Conservation (phyloP, 2,113 vertebrate genomes). For the Nasalis larvatus region DNA sequence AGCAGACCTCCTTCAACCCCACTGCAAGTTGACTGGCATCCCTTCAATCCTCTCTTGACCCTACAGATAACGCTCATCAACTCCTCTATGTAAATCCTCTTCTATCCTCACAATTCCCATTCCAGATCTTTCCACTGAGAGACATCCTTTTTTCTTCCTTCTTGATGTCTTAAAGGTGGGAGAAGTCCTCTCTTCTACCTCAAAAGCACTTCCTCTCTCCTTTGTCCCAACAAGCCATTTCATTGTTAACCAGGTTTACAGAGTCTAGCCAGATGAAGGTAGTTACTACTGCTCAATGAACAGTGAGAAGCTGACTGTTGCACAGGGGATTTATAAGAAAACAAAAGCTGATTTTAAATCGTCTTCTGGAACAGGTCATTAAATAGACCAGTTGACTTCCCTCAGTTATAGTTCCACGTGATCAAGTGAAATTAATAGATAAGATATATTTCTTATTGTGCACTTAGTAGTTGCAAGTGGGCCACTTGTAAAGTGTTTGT, state of each 20-base stretch:
- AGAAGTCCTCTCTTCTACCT: not conserved
- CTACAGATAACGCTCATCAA: no score
- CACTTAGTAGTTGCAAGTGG: not conserved
- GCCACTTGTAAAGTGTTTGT: slow-evolving; percentile 1
- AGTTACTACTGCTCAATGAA: not conserved
- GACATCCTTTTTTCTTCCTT: not conserved
- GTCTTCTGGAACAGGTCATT: not conserved
- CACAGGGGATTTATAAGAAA: not conserved
- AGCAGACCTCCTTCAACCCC: not conserved
- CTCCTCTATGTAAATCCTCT: not conserved
- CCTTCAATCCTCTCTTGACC: not conserved
- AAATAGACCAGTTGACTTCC: not conserved
- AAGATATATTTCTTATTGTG: not conserved
- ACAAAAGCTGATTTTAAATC: not conserved
- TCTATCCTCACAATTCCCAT: not conserved
- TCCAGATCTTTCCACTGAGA: not conserved
- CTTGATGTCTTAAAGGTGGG: not conserved
- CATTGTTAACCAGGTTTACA: not conserved
- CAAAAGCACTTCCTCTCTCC: not conserved
- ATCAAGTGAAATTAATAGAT: slow-evolving; percentile 30
- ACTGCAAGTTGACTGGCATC: not conserved
- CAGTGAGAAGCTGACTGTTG: not conserved
- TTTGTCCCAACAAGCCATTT: not conserved
- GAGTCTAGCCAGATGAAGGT: not conserved
- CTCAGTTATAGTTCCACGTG: not conserved